Evolutionary conservation across 2,113 vertebrate genomes (phyloP).

Genomic region (Aythya baeri): DNA sequence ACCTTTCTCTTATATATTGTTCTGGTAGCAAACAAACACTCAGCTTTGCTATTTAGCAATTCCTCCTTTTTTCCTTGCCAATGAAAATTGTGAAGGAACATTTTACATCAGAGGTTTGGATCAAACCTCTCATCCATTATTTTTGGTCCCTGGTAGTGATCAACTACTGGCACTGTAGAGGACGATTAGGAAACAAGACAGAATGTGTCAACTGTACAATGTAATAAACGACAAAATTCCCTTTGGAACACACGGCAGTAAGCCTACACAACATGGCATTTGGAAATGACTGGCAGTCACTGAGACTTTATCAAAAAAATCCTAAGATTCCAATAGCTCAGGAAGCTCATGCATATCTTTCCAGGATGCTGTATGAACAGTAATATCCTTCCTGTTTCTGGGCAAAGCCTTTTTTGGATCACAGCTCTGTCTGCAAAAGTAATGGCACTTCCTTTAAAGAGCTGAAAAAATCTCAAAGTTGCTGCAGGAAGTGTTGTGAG

Average conservation of each 20-base stretch:
- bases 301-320: neutral
- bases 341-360: slow-evolving; percentile 49
- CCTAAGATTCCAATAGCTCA: slow-evolving; percentile 23
- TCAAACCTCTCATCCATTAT: neutral
- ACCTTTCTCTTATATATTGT: neutral
- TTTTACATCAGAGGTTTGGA: neutral
- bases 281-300: slow-evolving; percentile 31
- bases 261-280: slow-evolving; percentile 1
- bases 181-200: neutral
- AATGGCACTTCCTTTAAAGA: slow-evolving; percentile 12
- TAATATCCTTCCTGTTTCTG: slow-evolving; percentile 47
- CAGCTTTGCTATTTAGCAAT: neutral
- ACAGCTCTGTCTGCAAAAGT: neutral
- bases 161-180: neutral
- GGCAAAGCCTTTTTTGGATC: slow-evolving; percentile 35
- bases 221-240: slow-evolving; percentile 33
- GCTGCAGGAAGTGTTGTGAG: slow-evolving; percentile 36
- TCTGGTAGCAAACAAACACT: slow-evolving; percentile 11
- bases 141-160: neutral
- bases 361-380: slow-evolving; percentile 54
- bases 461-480: slow-evolving; percentile 18
- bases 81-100: neutral
- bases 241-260: neutral
- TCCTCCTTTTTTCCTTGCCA: neutral
- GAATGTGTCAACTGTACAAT: neutral